phyloP scores from a whole-genome alignment of 2,113 vertebrate genomes.

The Bucco capensis region DNA sequence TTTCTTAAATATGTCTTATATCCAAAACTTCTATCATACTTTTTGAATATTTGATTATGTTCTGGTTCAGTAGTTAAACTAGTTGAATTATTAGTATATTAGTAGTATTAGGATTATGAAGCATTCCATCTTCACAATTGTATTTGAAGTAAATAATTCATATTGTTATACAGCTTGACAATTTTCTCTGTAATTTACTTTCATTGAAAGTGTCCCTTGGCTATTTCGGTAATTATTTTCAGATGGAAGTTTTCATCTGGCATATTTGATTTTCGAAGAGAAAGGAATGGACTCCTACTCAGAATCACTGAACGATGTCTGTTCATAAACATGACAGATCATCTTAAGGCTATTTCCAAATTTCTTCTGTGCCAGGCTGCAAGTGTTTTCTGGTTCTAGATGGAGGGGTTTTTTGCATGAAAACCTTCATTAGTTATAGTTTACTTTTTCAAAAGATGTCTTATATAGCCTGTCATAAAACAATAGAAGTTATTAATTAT shows the following conservation, averaged over 20 bases:
- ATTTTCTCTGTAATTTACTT: slow-evolving; percentile 57
- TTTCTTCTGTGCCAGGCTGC: neutral
- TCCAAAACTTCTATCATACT: neutral
- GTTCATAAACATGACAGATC: slow-evolving; percentile 61
- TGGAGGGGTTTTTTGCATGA: neutral
- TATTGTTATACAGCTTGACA: neutral
- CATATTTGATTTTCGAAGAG: slow-evolving; percentile 31
- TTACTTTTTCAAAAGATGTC: neutral
- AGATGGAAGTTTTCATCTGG: slow-evolving; percentile 59
- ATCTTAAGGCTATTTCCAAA: slow-evolving; percentile 39
- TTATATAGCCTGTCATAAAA: neutral
- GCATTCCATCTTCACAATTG: neutral
- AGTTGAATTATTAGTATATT: neutral
- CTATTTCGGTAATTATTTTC: slow-evolving; percentile 61
- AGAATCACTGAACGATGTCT: slow-evolving; percentile 38
- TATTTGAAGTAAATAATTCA: neutral
- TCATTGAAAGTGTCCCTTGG: slow-evolving; percentile 20
- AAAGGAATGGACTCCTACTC: slow-evolving; percentile 26
- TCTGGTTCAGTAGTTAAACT: neutral
- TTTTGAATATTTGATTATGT: neutral
- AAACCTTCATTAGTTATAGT: neutral
- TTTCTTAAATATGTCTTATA: neutral
- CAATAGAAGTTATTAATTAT: neutral
- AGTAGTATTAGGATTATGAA: neutral
- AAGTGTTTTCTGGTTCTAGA: neutral